phyloP scores from a whole-genome alignment of 2,888 invertebrate species.

The Stenchaetothrips biformis region DNA sequence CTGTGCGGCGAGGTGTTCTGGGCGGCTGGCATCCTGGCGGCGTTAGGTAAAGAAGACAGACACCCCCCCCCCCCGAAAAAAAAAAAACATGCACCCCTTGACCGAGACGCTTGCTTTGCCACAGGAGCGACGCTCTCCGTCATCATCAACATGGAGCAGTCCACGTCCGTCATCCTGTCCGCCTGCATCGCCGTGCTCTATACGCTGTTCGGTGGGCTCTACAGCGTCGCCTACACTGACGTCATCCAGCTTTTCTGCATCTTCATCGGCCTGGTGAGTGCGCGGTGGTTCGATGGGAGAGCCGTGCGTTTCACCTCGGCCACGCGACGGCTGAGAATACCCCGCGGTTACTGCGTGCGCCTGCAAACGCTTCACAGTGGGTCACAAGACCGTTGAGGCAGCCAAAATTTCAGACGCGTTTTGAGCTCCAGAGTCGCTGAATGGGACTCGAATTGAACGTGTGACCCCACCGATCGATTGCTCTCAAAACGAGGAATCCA shows the following conservation, averaged over 20 bases:
- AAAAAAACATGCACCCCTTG: neutral
- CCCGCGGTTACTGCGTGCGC: too few relatives aligned
- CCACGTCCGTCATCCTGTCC: constrained; percentile 88
- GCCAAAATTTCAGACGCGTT: too few relatives aligned
- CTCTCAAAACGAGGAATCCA: too few relatives aligned
- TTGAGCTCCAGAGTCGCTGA: too few relatives aligned
- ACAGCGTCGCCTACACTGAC: constrained; percentile 97
- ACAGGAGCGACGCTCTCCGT: constrained; percentile 94
- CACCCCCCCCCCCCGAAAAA: too few relatives aligned
- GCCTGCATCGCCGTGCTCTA: constrained; percentile 96
- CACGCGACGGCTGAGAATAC: too few relatives aligned
- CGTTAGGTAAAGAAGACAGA: constrained; percentile 61
- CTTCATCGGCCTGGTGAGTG: constrained; percentile 80
- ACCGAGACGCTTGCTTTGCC: neutral
- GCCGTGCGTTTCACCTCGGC: too few relatives aligned
- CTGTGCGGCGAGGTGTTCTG: constrained; percentile 98
- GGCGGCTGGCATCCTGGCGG: constrained; percentile 97
- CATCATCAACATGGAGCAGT: constrained; percentile 92
- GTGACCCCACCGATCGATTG: too few relatives aligned
- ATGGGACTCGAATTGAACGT: too few relatives aligned
- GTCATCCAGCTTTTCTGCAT: constrained; percentile 97
- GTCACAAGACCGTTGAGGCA: too few relatives aligned
- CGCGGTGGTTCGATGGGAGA: too few relatives aligned
- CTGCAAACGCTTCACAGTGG: too few relatives aligned
- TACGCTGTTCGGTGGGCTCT: constrained; percentile 95